Evolutionary conservation across 2,888 invertebrate species (phyloP).

Genomic region (Ectemnius cavifrons): DNA sequence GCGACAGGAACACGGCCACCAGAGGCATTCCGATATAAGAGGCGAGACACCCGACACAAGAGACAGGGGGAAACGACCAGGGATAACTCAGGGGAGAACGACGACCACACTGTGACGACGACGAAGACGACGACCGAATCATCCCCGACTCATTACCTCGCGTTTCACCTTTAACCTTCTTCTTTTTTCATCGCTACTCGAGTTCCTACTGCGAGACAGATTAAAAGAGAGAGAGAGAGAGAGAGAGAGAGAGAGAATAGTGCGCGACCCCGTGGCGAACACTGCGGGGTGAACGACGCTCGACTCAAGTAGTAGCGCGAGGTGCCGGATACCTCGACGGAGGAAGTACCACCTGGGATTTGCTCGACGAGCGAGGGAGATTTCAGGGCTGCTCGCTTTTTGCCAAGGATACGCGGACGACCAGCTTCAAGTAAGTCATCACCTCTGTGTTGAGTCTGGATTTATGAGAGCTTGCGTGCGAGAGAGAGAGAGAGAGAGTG

Average conservation of each 20-base stretch:
- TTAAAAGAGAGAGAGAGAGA: constrained; percentile 13
- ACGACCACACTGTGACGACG: constrained; percentile 55
- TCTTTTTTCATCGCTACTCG: too few species aligned
- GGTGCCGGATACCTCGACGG: constrained; percentile 3
- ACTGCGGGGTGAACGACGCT: not conserved
- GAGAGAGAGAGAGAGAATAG: not conserved
- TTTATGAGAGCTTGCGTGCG: constrained; percentile 23
- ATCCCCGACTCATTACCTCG: constrained; percentile 8
- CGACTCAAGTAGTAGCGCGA: not conserved
- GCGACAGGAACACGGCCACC: constrained; percentile 74
- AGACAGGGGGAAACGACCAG: constrained; percentile 43
- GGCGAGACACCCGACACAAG: constrained; percentile 47
- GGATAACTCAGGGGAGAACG: constrained; percentile 50
- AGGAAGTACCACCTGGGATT: constrained; percentile 3
- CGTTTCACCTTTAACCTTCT: constrained; percentile 1
- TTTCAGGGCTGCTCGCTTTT: not conserved
- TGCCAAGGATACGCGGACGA: constrained; percentile 28
- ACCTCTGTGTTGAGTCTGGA: constrained; percentile 22
- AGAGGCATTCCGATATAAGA: constrained; percentile 58
- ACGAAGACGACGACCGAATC: constrained; percentile 55
- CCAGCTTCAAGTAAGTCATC: constrained; percentile 52
- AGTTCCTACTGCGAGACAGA: not conserved
- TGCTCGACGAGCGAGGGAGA: constrained; percentile 10
- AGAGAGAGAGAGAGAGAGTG: constrained; percentile 26
- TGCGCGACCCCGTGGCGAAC: constrained; percentile 1